Evolutionary conservation across 1,140 invertebrate species (phyloP).

Genomic region (Sycophila sp.): DNA sequence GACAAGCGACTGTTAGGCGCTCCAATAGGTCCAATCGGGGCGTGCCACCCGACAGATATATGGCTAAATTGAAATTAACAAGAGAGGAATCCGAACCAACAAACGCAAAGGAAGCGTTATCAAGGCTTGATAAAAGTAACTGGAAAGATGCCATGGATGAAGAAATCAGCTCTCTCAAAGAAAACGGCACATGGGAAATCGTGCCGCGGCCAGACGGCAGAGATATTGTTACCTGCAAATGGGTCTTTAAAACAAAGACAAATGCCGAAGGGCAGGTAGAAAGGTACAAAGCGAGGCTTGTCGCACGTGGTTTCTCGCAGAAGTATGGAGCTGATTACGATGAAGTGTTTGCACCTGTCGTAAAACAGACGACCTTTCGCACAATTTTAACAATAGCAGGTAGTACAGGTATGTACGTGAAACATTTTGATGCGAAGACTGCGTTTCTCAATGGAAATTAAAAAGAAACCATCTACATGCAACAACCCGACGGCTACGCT

Average conservation of each 20-base stretch:
- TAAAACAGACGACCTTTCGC: not conserved
- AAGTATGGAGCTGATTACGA: not conserved
- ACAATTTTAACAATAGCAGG: not conserved
- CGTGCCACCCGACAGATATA: no score
- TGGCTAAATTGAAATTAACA: no score
- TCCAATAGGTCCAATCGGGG: no score
- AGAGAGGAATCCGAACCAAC: no score
- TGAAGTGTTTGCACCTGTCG: not conserved
- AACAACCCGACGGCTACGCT: not conserved
- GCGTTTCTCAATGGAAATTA: slow-evolving; percentile 5
- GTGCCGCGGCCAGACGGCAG: not conserved
- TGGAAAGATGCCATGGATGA: slow-evolving; percentile 10
- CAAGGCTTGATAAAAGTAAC: not conserved
- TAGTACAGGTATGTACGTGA: not conserved
- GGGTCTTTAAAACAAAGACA: not conserved
- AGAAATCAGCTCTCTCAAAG: not conserved
- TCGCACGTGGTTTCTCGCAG: slow-evolving; percentile 6
- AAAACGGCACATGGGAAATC: slow-evolving; percentile 2
- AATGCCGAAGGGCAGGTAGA: not conserved
- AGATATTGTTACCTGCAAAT: not conserved
- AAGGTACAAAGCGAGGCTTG: slow-evolving; percentile 4
- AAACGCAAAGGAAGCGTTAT: not conserved
- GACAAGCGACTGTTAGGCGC: no score
- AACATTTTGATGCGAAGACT: slow-evolving; percentile 1
- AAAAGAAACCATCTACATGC: slow-evolving; percentile 1